These are phyloP conservation scores for Gephyroberyx darwinii DNA, from an alignment of 2,797 vertebrate genomes.

Conservation along the genomic window DNA sequence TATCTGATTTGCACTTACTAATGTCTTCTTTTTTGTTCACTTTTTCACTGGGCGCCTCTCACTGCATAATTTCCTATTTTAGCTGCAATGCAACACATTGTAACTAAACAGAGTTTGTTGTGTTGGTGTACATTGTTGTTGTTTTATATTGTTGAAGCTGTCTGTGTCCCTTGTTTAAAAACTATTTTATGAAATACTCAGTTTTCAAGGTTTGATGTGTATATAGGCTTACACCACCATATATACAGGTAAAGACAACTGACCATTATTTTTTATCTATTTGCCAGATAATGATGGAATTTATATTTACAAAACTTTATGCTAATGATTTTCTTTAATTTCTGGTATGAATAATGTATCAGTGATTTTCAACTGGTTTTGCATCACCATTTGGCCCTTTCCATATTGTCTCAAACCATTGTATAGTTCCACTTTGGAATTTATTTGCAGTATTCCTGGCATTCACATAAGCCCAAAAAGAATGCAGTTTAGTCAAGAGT, in stretches of 20 bases:
- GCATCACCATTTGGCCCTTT: background rate
- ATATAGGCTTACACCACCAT: too few relatives aligned
- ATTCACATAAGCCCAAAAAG: constrained; percentile 26
- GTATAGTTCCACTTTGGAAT: background rate
- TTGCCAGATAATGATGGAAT: background rate
- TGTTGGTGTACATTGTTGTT: constrained; percentile 10
- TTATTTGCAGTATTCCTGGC: constrained; percentile 3
- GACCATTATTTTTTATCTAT: background rate
- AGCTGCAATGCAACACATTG: constrained; percentile 38
- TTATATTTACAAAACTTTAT: background rate
- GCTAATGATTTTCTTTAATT: background rate
- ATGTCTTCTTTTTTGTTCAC: constrained; percentile 75
- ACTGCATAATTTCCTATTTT: constrained; percentile 61
- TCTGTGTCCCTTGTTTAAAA: constrained; percentile 3
- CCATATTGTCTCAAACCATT: background rate
- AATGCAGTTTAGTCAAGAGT: constrained; percentile 27
- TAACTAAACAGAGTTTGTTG: constrained; percentile 11
- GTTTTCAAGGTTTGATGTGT: background rate
- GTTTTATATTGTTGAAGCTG: constrained; percentile 10
- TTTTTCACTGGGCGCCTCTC: constrained; percentile 65
- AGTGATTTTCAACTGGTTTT: background rate
- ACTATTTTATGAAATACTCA: background rate
- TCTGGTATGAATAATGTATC: background rate
- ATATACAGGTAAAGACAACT: too few relatives aligned
- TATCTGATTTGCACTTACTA: constrained; percentile 78